Percentiles rank a stretch among this genome's conserved stretches.
Evolutionary conservation across 2,888 invertebrate species (phyloP).

Genomic region (Amphimallon solstitiale): DNA sequence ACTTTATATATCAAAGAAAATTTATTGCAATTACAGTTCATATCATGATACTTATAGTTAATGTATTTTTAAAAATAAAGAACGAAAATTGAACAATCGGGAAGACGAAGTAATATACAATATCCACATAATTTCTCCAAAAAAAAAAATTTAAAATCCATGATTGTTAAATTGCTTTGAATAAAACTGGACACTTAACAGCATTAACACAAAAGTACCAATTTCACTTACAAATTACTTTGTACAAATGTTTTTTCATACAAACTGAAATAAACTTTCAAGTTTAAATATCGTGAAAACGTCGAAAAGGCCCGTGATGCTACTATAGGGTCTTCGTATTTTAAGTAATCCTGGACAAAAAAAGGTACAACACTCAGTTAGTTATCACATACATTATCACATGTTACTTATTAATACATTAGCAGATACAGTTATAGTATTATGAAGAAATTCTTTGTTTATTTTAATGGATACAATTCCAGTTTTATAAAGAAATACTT

Average conservation of each 20-base stretch:
- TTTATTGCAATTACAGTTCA: neutral
- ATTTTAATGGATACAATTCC: neutral
- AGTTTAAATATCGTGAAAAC: conserved; percentile 13
- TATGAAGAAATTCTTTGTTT: neutral
- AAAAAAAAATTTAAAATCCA: conserved; percentile 1
- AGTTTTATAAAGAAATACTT: neutral
- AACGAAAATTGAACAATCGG: neutral
- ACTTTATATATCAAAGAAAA: conserved; percentile 17
- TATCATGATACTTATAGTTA: neutral
- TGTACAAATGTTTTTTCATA: conserved; percentile 33
- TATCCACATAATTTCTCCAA: neutral
- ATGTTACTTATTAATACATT: conserved; percentile 11
- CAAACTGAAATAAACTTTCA: conserved; percentile 32
- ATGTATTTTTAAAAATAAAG: neutral
- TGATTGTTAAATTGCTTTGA: neutral
- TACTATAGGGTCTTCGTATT: conserved; percentile 27
- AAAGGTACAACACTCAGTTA: conserved; percentile 24
- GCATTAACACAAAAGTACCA: conserved; percentile 6
- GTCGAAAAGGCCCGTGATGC: conserved; percentile 23
- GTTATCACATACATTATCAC: conserved; percentile 34
- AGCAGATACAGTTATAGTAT: neutral
- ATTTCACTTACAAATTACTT: conserved; percentile 17
- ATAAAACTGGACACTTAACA: conserved; percentile 38
- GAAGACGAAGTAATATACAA: conserved; percentile 1
- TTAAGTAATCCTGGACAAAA: conserved; percentile 35